A percentile compares a stretch with the other conserved stretches of the same genome.
Conservation (phyloP, 2,797 vertebrate species). For the Acanthurus tractus region DNA sequence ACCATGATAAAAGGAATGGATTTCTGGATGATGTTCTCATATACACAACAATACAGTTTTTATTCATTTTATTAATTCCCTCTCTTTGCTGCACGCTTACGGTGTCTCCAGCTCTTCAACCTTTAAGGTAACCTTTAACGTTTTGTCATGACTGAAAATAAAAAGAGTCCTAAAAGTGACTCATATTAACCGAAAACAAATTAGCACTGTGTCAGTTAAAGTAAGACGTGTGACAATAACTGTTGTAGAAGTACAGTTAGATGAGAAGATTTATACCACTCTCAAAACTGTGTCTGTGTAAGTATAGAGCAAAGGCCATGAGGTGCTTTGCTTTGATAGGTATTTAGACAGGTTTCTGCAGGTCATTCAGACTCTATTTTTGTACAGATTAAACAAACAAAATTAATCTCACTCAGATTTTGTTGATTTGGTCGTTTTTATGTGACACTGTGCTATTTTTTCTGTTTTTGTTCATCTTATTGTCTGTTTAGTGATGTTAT, state of each 20-base stretch:
- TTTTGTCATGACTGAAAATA: neutral
- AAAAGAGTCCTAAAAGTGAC: neutral
- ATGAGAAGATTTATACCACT: neutral
- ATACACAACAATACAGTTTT: too few species aligned
- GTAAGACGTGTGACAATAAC: neutral
- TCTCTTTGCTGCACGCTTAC: neutral
- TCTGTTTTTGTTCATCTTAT: too few species aligned
- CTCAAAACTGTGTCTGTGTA: neutral
- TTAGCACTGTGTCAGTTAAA: neutral
- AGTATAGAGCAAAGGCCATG: neutral
- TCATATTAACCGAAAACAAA: slow-evolving; percentile 1
- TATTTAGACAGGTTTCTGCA: neutral
- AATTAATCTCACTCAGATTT: too few species aligned
- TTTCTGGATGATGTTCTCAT: neutral
- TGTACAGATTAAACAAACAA: too few species aligned
- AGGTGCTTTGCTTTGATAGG: neutral
- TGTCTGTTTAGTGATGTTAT: too few species aligned
- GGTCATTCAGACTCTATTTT: too few species aligned
- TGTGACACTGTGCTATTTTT: too few species aligned
- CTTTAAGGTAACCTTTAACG: too few species aligned
- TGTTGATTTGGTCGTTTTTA: too few species aligned
- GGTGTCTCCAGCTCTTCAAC: too few species aligned
- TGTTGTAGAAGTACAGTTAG: neutral
- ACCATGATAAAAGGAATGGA: neutral
- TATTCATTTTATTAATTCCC: too few species aligned